phyloP scores from a whole-genome alignment of 2,888 invertebrate genomes.

The Conops quadrifasciatus region DNA sequence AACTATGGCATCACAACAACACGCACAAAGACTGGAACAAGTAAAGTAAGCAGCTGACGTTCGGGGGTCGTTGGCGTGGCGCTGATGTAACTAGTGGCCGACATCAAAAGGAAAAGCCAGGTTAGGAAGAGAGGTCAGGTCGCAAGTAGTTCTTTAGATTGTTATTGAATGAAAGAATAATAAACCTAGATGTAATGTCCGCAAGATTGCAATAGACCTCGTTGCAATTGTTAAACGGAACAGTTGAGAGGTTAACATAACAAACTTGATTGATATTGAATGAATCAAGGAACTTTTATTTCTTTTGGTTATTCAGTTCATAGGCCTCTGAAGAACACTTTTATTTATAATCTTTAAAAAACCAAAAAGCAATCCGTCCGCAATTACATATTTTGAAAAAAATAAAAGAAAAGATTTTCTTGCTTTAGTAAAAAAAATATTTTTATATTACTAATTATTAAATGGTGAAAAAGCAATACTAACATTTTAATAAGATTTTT shows the following conservation, averaged over 20 bases:
- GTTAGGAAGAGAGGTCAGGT: too few species aligned
- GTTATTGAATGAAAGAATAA: too few species aligned
- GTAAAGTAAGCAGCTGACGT: constrained; percentile 46
- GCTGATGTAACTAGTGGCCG: background rate
- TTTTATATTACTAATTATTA: background rate
- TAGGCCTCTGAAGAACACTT: background rate
- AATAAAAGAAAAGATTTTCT: background rate
- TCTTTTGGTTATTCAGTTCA: too few species aligned
- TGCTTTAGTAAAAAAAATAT: background rate
- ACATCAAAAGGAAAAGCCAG: too few species aligned
- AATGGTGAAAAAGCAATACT: background rate
- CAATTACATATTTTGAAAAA: constrained; percentile 24
- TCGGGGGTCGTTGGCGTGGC: background rate
- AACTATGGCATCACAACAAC: constrained; percentile 36
- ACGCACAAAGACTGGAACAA: constrained; percentile 48
- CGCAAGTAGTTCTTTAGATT: too few species aligned
- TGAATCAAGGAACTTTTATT: too few species aligned
- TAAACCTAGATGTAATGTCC: too few species aligned
- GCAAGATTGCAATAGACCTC: too few species aligned
- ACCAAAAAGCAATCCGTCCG: constrained; percentile 25
- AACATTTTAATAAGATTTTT: background rate
- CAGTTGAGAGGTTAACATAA: too few species aligned
- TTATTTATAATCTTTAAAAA: background rate
- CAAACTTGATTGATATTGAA: too few species aligned
- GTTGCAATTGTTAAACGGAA: too few species aligned